A percentile compares a stretch with the other conserved stretches of the same genome.
These are phyloP conservation scores for Ardeotis arabs DNA, from an alignment of 2,113 vertebrate species.

Conservation along the genomic window DNA sequence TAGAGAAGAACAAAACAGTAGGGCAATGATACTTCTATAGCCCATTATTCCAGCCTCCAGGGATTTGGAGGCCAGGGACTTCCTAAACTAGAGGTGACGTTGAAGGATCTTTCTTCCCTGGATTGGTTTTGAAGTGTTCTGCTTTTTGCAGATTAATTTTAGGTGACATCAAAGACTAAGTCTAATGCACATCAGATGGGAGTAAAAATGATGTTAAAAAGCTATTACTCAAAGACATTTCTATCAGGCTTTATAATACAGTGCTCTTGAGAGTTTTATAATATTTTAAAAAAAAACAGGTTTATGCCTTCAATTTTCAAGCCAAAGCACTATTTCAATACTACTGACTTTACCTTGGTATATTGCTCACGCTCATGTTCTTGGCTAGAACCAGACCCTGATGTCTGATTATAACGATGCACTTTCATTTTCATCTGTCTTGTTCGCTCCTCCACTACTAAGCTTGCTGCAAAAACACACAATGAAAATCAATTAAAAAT, in stretches of 20 bases:
- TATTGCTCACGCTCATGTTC: constrained; percentile 90
- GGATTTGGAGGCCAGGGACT: background rate
- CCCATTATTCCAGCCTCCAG: background rate
- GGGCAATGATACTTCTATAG: background rate
- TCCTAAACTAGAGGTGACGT: background rate
- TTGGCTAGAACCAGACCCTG: constrained; percentile 92
- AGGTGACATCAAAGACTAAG: background rate
- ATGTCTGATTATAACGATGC: constrained; percentile 90
- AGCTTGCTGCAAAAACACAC: constrained; percentile 85
- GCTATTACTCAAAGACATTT: background rate
- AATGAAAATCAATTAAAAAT: constrained; percentile 78
- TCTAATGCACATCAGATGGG: background rate
- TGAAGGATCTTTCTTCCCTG: background rate
- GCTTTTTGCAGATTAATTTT: background rate
- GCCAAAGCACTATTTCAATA: constrained; percentile 39
- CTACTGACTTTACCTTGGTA: constrained; percentile 80
- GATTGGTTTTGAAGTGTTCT: background rate
- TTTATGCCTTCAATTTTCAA: constrained; percentile 21
- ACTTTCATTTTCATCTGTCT: constrained; percentile 93
- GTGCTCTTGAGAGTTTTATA: background rate
- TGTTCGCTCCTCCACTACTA: constrained; percentile 91
- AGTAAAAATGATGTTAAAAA: background rate
- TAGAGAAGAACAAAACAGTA: background rate
- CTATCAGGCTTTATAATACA: background rate
- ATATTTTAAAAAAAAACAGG: background rate